Evolutionary conservation across 2,888 invertebrate genomes (phyloP), one percentile per base, ranked within the genome.

Genomic region (Stegophylla sp.): DNA sequence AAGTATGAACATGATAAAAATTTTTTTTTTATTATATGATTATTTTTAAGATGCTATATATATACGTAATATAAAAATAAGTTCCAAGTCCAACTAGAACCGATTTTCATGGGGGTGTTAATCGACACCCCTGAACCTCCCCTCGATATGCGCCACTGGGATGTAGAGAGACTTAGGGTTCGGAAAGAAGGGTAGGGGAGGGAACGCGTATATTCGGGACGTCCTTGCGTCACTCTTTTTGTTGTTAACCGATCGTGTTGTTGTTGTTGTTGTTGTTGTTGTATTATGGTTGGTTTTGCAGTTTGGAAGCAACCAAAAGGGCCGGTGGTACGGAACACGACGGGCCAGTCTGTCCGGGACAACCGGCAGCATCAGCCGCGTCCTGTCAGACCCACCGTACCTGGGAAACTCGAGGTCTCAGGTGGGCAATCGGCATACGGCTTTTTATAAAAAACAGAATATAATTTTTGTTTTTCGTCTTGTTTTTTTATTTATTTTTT

Each of bases 341-440:
- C 79, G 48, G 75, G 64, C 48, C 79, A 79, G 79, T 41, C 79
- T 61, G 71, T n/a, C 61, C 69, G 69, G 63, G 79, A 79, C 56
- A 79, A 79, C 79, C 79, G 71, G 69, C 79, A 79, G 28, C 79
- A 79, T 48, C 79, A 69, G 79, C 61, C 71, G 23, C 69, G 79
- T 71, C 79, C 79, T 61, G 69, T 63, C 79, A 61, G 51, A 26
- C 79, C 79, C 71, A 79, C 79, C 61, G 66, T 71, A 59, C 79
- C 79, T 71, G 79, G 59, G 41, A 79, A 63, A 79, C 69, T 59
- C 69, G 79, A 79, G 61, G 69, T 59, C 61, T 79, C 79, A 79
- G 79, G 79, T 79, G 71, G 79, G 79, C 79, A 79, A 79, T 61
- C 43, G 56, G 66, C n/a, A 34, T 20, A 76, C n/a, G 43, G 23